Evolutionary conservation across 2,888 invertebrate species (phyloP).

Genomic region (Tetranychus piercei): DNA sequence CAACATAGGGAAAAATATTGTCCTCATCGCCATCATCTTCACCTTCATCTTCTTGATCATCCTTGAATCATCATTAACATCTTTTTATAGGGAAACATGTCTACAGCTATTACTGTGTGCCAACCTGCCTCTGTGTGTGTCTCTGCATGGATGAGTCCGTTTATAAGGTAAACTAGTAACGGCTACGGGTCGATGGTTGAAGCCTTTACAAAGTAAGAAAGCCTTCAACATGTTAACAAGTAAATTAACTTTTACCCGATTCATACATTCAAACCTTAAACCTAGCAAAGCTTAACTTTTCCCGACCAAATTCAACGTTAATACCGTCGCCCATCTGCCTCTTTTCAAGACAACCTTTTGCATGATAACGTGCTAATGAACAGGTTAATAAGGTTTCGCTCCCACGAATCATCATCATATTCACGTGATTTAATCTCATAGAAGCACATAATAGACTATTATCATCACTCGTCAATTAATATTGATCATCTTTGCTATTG

Average conservation of each 20-base stretch:
- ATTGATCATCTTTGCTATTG: background rate
- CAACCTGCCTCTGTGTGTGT: background rate
- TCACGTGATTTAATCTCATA: background rate
- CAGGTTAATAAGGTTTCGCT: background rate
- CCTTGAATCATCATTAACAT: background rate
- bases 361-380: conserved; percentile 1
- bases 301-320: background rate
- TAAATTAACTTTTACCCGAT: background rate
- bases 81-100: background rate
- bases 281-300: background rate
- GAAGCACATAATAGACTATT: background rate
- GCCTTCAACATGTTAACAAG: background rate
- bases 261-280: background rate
- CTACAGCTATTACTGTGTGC: background rate
- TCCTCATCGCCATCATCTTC: background rate
- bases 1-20: background rate
- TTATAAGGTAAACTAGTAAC: background rate
- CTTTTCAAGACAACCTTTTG: background rate
- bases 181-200: background rate
- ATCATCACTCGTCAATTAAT: background rate
- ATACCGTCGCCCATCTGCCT: background rate
- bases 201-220: background rate
- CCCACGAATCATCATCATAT: background rate
- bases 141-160: background rate
- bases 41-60: background rate